These are phyloP conservation scores for Falco punctatus DNA, from an alignment of 2,113 vertebrate genomes.

Conservation along the genomic window DNA sequence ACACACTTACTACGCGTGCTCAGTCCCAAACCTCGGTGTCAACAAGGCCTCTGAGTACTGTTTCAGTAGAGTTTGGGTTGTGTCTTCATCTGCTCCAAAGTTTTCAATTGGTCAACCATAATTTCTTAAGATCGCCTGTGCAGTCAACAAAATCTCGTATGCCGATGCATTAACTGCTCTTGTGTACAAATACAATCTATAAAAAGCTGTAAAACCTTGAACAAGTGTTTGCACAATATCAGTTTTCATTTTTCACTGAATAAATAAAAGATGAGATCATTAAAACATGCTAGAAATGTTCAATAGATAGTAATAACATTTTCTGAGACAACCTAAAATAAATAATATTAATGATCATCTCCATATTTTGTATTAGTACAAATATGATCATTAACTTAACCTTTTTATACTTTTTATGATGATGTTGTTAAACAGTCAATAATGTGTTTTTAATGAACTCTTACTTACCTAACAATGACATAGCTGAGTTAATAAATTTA, in stretches of 20 bases:
- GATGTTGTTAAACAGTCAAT: slow-evolving; percentile 17
- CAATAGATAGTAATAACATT: background rate
- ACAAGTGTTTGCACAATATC: background rate
- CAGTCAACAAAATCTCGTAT: background rate
- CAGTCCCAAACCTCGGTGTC: background rate
- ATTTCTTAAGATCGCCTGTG: background rate
- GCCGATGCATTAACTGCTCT: background rate
- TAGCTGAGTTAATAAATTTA: background rate
- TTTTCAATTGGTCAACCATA: background rate
- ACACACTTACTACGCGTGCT: background rate
- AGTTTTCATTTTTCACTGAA: slow-evolving; percentile 20
- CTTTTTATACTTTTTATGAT: background rate
- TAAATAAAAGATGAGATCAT: slow-evolving; percentile 27
- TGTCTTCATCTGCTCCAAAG: background rate
- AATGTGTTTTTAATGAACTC: slow-evolving; percentile 44
- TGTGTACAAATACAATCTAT: background rate
- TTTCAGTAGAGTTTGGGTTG: background rate
- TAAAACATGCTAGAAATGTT: background rate
- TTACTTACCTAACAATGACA: slow-evolving; percentile 35
- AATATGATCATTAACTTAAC: slow-evolving; percentile 16
- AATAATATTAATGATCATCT: slow-evolving; percentile 23
- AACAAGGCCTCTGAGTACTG: background rate
- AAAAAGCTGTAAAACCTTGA: background rate
- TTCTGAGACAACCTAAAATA: slow-evolving; percentile 12
- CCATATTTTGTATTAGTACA: background rate